Evolutionary conservation across 2,797 vertebrate genomes (phyloP), one percentile per base, ranked within the genome.

Genomic region (Propithecus perrieri): DNA sequence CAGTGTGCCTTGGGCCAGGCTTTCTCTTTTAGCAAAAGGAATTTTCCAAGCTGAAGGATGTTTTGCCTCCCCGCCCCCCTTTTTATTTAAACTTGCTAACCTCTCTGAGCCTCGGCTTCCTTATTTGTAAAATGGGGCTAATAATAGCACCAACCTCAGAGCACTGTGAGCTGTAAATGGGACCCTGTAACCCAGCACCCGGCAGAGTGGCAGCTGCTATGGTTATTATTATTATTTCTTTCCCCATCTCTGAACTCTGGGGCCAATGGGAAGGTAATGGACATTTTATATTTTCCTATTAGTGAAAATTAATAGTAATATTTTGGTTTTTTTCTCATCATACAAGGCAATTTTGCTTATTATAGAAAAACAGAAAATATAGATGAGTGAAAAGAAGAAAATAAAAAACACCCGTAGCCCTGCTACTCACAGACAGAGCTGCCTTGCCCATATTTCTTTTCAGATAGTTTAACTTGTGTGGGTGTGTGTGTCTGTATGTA

Each of bases 41-140:
- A 65, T 97, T 96, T 97, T 96, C 91, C 74, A 92, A 93, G 90
- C 41, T 4, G 38, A 86, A 69, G 71, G 85, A 67, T 46, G 38
- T 88, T 95, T 94, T 71, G 59, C 65, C 89, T 89, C n/a, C 41
- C 24, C 0, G 3, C n/a, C 57, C 4, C 4, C 1, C 10, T 35
- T 61, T 95, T 53, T 57, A 57, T 84, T 88, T 92, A 90, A 96
- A 87, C 69, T 95, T 78, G 46, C 83, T 93, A 75, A 80, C 76
- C 48, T 96, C 43, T 55, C 38, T 35, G 53, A 85, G 93, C 55
- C 90, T 79, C 15, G 38, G 79, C 79, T 90, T 94, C 71, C 79
- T 84, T 74, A 18, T 90, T 96, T 94, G 67, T 96, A 79, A 91
- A 91, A 87, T 61, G 75, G 86, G 81, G 69, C 72, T 95, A 86